These are phyloP conservation scores for Diarsia rubi DNA, from an alignment of 2,888 invertebrate genomes.

Conservation along the genomic window DNA sequence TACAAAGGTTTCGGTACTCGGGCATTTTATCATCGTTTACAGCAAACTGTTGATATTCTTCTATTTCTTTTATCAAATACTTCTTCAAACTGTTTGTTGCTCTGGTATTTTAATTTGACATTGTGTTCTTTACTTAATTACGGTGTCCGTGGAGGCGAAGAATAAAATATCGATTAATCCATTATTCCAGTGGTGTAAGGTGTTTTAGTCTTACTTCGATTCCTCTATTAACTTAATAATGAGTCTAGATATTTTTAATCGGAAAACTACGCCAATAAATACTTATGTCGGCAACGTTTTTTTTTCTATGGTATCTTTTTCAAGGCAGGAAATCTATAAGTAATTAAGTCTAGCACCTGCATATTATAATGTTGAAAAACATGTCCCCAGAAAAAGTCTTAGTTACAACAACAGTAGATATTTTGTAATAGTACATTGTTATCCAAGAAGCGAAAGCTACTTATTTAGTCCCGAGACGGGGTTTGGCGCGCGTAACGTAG, in stretches of 20 bases:
- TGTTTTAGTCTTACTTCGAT: conserved; percentile 4
- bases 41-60: conserved; percentile 20
- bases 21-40: conserved; percentile 66
- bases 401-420: background rate
- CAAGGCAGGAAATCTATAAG: conserved; percentile 40
- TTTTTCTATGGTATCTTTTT: conserved; percentile 26
- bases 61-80: conserved; percentile 7
- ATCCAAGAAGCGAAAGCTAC: no score
- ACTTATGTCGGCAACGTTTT: background rate
- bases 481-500: no score
- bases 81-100: conserved; percentile 11
- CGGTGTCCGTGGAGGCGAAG: background rate
- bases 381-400: background rate
- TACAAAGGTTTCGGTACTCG: conserved; percentile 66
- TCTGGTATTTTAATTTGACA: conserved; percentile 24
- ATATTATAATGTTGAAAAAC: conserved; percentile 26
- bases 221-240: conserved; percentile 17
- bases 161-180: background rate
- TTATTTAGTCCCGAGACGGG: no score
- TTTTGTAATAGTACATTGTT: background rate
- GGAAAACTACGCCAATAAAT: conserved; percentile 41
- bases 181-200: background rate
- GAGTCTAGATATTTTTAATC: conserved; percentile 26
- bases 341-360: conserved; percentile 60
- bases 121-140: conserved; percentile 2